Percentiles rank a stretch among this genome's conserved stretches.
Conservation (phyloP, 2,888 invertebrate genomes). For the Incurvaria masculella region DNA sequence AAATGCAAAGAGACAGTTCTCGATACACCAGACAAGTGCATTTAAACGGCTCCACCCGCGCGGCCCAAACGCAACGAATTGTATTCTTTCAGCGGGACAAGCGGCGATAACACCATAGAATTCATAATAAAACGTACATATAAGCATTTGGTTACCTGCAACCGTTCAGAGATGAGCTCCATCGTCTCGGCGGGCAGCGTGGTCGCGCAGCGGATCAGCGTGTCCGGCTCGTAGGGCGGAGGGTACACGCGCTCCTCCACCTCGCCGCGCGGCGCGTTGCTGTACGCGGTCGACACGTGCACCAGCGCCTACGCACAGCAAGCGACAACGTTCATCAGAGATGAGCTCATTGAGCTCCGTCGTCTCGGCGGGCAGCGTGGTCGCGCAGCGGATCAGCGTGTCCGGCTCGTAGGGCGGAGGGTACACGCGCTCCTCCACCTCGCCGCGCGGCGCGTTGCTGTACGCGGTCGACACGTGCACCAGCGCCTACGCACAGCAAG, state of each 20-base stretch:
- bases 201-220: constrained; percentile 59
- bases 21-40: too few relatives aligned
- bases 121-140: too few relatives aligned
- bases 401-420: constrained; percentile 64
- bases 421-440: constrained; percentile 83
- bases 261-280: constrained; percentile 81
- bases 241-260: constrained; percentile 86
- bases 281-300: constrained; percentile 95
- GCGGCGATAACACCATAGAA: too few relatives aligned
- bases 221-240: constrained; percentile 60
- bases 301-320: constrained; percentile 65
- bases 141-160: too few relatives aligned
- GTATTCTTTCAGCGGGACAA: too few relatives aligned
- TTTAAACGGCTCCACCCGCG: too few relatives aligned
- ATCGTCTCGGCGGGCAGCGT: constrained; percentile 60
- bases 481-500: constrained; percentile 58
- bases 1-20: too few relatives aligned
- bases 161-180: constrained; percentile 40
- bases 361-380: constrained; percentile 59
- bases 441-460: constrained; percentile 83
- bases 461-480: constrained; percentile 97
- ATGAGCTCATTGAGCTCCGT: too few relatives aligned
- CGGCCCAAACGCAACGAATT: too few relatives aligned
- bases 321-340: too few relatives aligned
- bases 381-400: constrained; percentile 58